Conservation (phyloP, 2,797 vertebrate species). For the Manis pentadactyla region DNA sequence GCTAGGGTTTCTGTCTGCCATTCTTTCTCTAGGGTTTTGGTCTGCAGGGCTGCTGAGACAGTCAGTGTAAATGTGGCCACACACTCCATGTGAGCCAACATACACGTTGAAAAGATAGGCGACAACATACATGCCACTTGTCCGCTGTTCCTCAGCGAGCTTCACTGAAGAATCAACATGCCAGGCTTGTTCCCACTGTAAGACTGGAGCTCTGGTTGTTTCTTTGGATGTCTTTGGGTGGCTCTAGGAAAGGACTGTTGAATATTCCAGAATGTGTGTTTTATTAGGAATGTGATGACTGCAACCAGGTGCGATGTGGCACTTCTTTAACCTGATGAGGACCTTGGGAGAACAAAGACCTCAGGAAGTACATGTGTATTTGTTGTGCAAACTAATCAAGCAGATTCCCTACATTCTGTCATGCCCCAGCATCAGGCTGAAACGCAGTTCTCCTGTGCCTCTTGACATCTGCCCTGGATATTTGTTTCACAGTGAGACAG, state of each 20-base stretch:
- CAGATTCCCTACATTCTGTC: background rate
- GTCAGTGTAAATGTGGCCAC: background rate
- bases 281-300: constrained; percentile 1
- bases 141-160: background rate
- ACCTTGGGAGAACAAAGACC: background rate
- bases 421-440: background rate
- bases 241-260: background rate
- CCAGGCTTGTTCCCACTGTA: background rate
- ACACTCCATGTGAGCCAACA: rapidly evolving
- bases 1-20: background rate
- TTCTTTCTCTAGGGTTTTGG: constrained; percentile 52
- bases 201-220: background rate
- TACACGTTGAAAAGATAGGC: background rate
- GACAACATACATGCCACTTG: rapidly evolving
- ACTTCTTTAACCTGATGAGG: background rate
- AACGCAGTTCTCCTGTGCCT: background rate
- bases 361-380: background rate
- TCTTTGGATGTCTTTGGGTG: background rate
- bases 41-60: background rate
- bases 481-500: constrained; percentile 41
- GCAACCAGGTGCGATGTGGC: background rate
- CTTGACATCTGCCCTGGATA: background rate
- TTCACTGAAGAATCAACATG: background rate
- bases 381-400: background rate
- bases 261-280: constrained; percentile 51